phyloP scores from a whole-genome alignment of 2,113 vertebrate genomes.

The Harpagus bidentatus region DNA sequence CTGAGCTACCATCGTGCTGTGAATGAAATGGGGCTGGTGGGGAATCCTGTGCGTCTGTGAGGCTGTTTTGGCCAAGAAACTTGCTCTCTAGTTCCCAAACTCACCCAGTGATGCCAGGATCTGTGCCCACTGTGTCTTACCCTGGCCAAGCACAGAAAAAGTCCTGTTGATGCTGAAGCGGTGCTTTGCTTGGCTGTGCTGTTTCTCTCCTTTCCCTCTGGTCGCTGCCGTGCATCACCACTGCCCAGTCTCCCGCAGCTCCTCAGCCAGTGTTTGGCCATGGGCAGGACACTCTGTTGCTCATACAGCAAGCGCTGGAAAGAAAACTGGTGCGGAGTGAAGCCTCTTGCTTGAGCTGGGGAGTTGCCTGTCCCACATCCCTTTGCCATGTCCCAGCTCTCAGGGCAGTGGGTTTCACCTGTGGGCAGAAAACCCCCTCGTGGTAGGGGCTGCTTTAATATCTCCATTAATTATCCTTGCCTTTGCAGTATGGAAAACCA shows the following conservation, averaged over 20 bases:
- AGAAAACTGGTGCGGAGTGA: not conserved
- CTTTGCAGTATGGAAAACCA: not conserved
- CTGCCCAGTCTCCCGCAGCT: not conserved
- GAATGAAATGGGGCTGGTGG: not conserved
- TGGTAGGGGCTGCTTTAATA: not conserved
- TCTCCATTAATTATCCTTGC: not conserved
- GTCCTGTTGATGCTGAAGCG: not conserved
- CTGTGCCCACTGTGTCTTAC: not conserved
- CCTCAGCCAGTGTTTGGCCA: not conserved
- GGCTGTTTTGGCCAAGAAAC: not conserved
- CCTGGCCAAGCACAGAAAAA: not conserved
- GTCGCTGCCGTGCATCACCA: rapidly evolving
- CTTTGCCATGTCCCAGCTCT: not conserved
- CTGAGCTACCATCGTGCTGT: not conserved
- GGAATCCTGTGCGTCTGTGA: not conserved
- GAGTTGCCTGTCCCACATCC: not conserved
- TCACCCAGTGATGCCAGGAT: not conserved
- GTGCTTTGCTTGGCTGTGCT: not conserved
- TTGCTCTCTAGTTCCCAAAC: not conserved
- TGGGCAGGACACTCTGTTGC: not conserved
- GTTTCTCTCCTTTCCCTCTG: not conserved
- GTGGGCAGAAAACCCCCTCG: not conserved
- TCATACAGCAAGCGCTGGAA: not conserved
- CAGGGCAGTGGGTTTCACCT: rapidly evolving
- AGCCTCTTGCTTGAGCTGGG: not conserved